Evolutionary conservation across 2,797 vertebrate genomes (phyloP).

Genomic region (Lutjanus campechanus): DNA sequence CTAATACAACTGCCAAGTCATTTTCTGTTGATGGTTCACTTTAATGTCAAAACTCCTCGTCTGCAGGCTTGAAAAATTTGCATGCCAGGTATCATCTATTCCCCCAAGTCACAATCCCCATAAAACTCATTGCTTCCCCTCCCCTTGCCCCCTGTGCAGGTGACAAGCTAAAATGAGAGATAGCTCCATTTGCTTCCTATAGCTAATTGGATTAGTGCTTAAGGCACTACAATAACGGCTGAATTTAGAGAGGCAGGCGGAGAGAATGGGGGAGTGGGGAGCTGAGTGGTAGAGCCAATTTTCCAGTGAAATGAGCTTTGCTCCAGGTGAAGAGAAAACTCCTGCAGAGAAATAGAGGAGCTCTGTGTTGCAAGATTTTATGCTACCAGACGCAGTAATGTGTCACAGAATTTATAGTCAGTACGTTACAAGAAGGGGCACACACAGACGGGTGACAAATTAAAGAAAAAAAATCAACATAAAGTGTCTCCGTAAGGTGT

Average conservation of each 20-base stretch:
- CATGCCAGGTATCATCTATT: constrained; percentile 60
- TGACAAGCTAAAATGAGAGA: constrained; percentile 82
- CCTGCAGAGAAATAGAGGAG: constrained; percentile 72
- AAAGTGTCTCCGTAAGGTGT: too few species aligned
- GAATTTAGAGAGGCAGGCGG: constrained; percentile 77
- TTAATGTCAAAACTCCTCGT: constrained; percentile 53
- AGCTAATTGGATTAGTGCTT: constrained; percentile 85
- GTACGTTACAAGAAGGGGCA: constrained; percentile 15
- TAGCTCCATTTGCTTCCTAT: constrained; percentile 82
- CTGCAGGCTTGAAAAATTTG: constrained; percentile 48
- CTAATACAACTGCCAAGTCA: constrained; percentile 43
- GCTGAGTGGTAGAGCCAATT: constrained; percentile 79
- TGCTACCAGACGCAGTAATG: constrained; percentile 56
- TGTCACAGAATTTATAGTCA: constrained; percentile 63
- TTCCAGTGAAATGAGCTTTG: constrained; percentile 85
- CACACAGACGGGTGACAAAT: too few species aligned
- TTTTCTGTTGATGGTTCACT: constrained; percentile 60
- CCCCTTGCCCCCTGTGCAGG: constrained; percentile 62
- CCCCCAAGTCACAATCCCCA: constrained; percentile 65
- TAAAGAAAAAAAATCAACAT: too few species aligned
- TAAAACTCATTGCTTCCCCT: constrained; percentile 59
- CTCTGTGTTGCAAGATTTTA: constrained; percentile 65
- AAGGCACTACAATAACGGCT: constrained; percentile 77
- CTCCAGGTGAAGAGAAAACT: constrained; percentile 79
- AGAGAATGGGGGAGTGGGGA: constrained; percentile 69